These are phyloP conservation scores for Meloidogyne exigua DNA, from an alignment of 1,140 invertebrate genomes.

Conservation along the genomic window DNA sequence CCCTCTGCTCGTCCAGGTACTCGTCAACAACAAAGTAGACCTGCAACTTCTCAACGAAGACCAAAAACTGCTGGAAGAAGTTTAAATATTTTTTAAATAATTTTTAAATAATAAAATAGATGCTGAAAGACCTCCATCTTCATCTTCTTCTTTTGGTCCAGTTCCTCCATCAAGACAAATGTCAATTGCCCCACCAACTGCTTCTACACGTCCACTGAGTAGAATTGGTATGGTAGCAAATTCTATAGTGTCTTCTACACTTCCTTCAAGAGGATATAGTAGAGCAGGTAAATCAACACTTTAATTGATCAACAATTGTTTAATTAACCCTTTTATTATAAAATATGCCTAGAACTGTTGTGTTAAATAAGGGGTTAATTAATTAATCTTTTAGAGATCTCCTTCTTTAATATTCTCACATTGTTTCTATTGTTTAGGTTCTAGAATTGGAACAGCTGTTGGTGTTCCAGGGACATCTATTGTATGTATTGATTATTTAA, in stretches of 20 bases:
- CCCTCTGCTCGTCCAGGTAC: slow-evolving; percentile 32
- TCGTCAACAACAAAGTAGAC: slow-evolving; percentile 28
- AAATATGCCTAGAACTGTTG: no score
- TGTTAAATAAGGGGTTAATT: no score
- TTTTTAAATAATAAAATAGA: slow-evolving; percentile 25
- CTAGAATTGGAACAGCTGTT: not conserved
- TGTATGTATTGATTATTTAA: not conserved
- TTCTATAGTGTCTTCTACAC: not conserved
- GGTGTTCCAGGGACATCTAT: not conserved
- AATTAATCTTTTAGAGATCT: no score
- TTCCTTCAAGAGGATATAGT: not conserved
- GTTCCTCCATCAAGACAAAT: not conserved
- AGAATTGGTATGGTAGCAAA: slow-evolving; percentile 20
- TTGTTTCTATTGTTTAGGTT: no score
- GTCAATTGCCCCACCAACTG: not conserved
- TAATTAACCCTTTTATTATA: no score
- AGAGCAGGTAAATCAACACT: not conserved
- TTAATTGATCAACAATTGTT: no score
- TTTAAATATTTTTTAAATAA: not conserved
- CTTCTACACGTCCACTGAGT: slow-evolving; percentile 7
- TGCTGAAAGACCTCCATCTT: slow-evolving; percentile 29
- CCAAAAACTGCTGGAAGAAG: slow-evolving; percentile 45
- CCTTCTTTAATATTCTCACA: no score
- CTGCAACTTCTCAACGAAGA: slow-evolving; percentile 16
- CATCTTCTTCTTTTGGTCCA: slow-evolving; percentile 7